Conservation (phyloP, 2,797 vertebrate species). For the Ispidina lecontei region DNA sequence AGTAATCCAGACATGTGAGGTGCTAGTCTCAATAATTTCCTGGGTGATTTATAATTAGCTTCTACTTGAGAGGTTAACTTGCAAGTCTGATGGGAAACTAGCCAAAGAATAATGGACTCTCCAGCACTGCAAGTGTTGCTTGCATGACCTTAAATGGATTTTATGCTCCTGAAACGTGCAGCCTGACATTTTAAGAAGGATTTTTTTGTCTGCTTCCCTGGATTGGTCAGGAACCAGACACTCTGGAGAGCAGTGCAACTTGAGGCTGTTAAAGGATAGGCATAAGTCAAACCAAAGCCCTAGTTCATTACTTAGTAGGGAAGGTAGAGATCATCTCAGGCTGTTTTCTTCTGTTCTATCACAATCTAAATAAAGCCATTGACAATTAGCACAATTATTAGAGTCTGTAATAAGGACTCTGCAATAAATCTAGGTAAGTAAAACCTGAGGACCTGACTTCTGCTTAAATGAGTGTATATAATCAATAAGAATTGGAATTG, state of each 20-base stretch:
- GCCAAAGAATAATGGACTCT: background rate
- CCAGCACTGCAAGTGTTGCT: background rate
- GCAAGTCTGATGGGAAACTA: background rate
- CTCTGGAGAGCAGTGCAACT: background rate
- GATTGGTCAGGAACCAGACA: background rate
- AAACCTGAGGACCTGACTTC: background rate
- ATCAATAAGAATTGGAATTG: background rate
- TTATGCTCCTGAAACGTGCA: background rate
- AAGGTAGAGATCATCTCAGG: background rate
- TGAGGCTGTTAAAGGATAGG: background rate
- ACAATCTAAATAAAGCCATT: background rate
- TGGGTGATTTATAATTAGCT: slow-evolving; percentile 56
- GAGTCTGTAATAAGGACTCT: background rate
- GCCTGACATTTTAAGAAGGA: background rate
- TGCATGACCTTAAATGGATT: background rate
- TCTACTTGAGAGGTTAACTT: slow-evolving; percentile 46
- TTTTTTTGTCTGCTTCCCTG: background rate
- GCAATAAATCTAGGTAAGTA: background rate
- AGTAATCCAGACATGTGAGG: slow-evolving; percentile 24
- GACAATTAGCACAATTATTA: background rate
- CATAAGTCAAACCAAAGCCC: background rate
- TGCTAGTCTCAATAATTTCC: slow-evolving; percentile 42
- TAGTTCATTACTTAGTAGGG: background rate
- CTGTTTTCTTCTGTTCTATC: background rate
- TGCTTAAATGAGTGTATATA: background rate